A percentile compares a stretch with the other conserved stretches of the same genome.
These are phyloP conservation scores for Bufo gargarizans DNA, from an alignment of 2,113 vertebrate genomes.

Conservation along the genomic window DNA sequence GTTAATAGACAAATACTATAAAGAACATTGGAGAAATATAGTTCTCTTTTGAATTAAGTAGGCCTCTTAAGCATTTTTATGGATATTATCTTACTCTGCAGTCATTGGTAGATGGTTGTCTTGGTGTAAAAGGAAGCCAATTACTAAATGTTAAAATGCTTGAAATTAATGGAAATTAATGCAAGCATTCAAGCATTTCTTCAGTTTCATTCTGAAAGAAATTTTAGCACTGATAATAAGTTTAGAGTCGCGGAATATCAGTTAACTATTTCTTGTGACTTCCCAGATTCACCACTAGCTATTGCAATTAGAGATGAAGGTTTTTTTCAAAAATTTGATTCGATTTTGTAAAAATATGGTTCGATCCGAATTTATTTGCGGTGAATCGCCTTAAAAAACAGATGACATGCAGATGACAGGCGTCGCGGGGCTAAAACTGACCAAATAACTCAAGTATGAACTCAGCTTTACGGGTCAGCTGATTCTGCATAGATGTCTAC, in stretches of 20 bases:
- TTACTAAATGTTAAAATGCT: constrained; percentile 30
- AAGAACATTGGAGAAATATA: constrained; percentile 24
- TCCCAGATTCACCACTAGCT: background rate
- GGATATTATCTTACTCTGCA: constrained; percentile 22
- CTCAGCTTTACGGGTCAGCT: too few species aligned
- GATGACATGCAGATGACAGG: too few species aligned
- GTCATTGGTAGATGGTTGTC: background rate
- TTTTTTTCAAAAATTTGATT: too few species aligned
- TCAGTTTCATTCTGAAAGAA: background rate
- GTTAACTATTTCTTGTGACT: background rate
- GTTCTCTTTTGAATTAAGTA: constrained; percentile 34
- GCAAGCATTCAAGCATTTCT: constrained; percentile 3
- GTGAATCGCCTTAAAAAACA: too few species aligned
- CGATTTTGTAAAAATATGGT: too few species aligned
- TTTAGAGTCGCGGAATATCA: background rate
- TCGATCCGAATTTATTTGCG: too few species aligned
- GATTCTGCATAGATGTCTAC: too few species aligned
- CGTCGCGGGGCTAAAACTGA: too few species aligned
- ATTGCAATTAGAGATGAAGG: background rate
- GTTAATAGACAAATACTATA: constrained; percentile 33
- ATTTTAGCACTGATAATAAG: background rate
- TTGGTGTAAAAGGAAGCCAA: constrained; percentile 17
- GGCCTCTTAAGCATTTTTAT: constrained; percentile 27
- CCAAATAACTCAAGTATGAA: too few species aligned
- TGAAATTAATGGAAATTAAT: constrained; percentile 19